Base-by-base conservation (phyloP, 2,113 vertebrate species). In the Nothobranchius furzeri region DNA sequence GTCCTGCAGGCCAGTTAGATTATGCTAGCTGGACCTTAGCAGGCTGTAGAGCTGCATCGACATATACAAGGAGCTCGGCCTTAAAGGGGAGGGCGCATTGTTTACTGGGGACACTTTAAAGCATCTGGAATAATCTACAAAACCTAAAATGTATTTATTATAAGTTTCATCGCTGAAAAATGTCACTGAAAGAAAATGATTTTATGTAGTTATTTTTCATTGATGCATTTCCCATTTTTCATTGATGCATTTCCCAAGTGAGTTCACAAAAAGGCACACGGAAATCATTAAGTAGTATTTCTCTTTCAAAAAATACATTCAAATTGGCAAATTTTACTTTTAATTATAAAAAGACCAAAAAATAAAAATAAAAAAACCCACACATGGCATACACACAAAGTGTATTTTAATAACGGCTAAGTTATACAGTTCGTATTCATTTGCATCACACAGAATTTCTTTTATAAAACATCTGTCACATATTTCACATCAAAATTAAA, bases 31-130 rank as follows among this genome's bases (percentile, higher is more conserved):
- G 60, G 47, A 73, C 11, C 25, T 14, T 53, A 12, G 54, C 64
- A 25, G 66, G 63, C 24, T 30, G 25, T 30, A 30, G 20, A 20
- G 30, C 30, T 1, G 30, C 30, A 30, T 3, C 30, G 30, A 3
- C 30, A 3, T 13, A 6, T 13, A 14, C 46, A 47, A 0, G 20
- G 20, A 47, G 15, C 46, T 10, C 50, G 1, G 20, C 0, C 43
- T 87, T 82, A 85, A 87, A 82, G 83, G 87, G 79, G 72, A 78
- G 25, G 3, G 7, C 0, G 0, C 11, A 17, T 5, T 55, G 59
- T 64, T 11, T 5, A 1, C 12, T 85, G 37, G 40, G 75, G 7
- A 61, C 75, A 75, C 73, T 57, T 71, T 20, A 20, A 20, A 1
- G 30, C 30, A 30, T 3, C 30, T 30, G 4, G 30, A 30, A 30